Evolutionary conservation across 2,797 vertebrate species (phyloP), one percentile per base, ranked within the genome.

Genomic region (Leptoclinus maculatus): DNA sequence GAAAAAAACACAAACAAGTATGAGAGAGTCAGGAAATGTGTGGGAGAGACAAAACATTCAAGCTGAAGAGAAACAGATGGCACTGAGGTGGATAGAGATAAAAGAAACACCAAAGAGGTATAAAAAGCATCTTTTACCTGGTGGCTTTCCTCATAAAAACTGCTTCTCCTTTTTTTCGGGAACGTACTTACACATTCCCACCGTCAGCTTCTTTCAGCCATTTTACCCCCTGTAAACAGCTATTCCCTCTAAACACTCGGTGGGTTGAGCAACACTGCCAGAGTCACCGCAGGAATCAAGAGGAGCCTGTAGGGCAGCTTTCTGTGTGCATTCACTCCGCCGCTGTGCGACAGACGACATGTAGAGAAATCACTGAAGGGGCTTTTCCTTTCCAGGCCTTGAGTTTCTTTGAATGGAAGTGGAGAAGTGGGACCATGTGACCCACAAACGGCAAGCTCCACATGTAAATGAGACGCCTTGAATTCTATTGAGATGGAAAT

Each of bases 241-340:
- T 56, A 11, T 32, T 60, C 58, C 56, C 29, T 51, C 63, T 21
- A 56, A 66, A 72, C 65, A 45, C 25, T 41, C 38, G 14, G 29
- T n/a, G 23, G 72, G 29, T 6, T 72, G 71, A 71, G 79, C 32
- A 23, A 7, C 29, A 5, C 68, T 25, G 29, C 7, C 62, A 57
- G 62, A 71, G 74, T 34, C 59, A 17, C 63, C 6, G 0, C 76
- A 83, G 83, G 87, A 94, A 95, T 94, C 90, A 91, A 77, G 93
- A 23, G 58, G 54, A 93, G 78, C 94, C 85, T 83, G 93, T 90
- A 64, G 69, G 68, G 69, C 91, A 69, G 76, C 91, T 93, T 90
- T 89, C 13, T 57, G 29, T 6, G 47, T 32, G 59, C 14, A 3
- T 47, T 66, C 13, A 45, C 43, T 60, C 76, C 11, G 16, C 34